Percentiles rank a stretch among this genome's conserved stretches.
Evolutionary conservation across 1,140 invertebrate species (phyloP).

Genomic region (Drusus annulatus): DNA sequence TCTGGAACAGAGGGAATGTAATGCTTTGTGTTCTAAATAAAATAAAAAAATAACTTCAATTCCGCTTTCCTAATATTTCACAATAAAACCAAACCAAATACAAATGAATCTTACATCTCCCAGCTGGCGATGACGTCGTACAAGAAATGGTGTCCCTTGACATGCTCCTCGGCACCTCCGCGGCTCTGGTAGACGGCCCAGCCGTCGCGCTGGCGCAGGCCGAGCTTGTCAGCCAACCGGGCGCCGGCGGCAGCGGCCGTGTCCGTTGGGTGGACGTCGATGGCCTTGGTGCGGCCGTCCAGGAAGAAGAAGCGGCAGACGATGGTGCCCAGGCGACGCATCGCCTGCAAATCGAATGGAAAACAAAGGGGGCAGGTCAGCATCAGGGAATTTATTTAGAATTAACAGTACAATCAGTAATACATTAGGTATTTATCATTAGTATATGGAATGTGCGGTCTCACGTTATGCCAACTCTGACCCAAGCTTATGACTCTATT

Average conservation of each 20-base stretch:
- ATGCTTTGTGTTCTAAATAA: no score
- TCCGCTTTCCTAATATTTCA: no score
- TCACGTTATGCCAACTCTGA: no score
- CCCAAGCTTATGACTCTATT: no score
- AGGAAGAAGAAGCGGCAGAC: constrained; percentile 96
- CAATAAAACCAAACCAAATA: no score
- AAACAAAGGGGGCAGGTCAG: no score
- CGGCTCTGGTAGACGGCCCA: constrained; percentile 95
- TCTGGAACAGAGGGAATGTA: no score
- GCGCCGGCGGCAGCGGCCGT: constrained; percentile 92
- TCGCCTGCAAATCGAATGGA: constrained; percentile 77
- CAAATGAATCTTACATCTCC: constrained; percentile 81
- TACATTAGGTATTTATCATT: no score
- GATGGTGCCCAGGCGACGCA: constrained; percentile 91
- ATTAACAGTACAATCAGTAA: no score
- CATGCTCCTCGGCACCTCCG: constrained; percentile 90
- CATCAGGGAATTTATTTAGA: no score
- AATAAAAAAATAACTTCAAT: no score
- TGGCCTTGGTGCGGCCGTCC: constrained; percentile 95
- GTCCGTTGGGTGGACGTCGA: constrained; percentile 95
- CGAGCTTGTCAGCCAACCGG: constrained; percentile 91
- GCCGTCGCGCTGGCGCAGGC: constrained; percentile 80
- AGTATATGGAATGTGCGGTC: no score
- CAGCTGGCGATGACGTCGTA: constrained; percentile 95
- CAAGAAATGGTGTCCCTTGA: constrained; percentile 93